Evolutionary conservation across 1,140 invertebrate species (phyloP).

Genomic region (Drosophila kikkawai): DNA sequence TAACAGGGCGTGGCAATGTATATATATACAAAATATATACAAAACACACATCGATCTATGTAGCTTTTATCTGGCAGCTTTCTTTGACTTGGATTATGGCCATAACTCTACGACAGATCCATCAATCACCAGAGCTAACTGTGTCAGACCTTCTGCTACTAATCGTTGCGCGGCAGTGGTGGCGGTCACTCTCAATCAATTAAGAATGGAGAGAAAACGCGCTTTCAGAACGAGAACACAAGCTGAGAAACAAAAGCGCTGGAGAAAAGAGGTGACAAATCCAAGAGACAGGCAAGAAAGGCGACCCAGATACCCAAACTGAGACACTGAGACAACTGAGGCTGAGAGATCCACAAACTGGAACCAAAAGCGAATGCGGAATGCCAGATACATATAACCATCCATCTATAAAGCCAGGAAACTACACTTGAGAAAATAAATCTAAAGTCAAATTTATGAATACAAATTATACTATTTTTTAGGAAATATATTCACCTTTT

Average conservation of each 20-base stretch:
- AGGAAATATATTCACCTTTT: no score
- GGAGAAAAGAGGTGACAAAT: constrained; percentile 43
- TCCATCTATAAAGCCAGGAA: not conserved
- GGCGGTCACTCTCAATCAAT: constrained; percentile 50
- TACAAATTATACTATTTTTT: no score
- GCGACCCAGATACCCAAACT: constrained; percentile 22
- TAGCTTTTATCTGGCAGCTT: not conserved
- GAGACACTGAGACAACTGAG: not conserved
- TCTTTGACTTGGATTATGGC: constrained; percentile 1
- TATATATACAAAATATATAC: not conserved
- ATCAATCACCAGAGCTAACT: constrained; percentile 42
- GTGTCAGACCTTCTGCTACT: constrained; percentile 52
- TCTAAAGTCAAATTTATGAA: no score
- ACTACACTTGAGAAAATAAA: not conserved
- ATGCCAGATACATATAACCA: no score
- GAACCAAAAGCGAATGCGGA: not conserved
- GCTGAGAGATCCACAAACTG: constrained; percentile 9
- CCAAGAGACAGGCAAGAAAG: constrained; percentile 22
- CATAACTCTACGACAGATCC: constrained; percentile 14
- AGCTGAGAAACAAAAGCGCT: constrained; percentile 7
- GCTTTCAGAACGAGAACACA: constrained; percentile 18
- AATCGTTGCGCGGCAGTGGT: constrained; percentile 16
- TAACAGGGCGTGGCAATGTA: not conserved
- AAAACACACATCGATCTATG: not conserved
- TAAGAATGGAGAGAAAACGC: constrained; percentile 28